A percentile compares a stretch with the other conserved stretches of the same genome.
Evolutionary conservation across 2,797 vertebrate species (phyloP).

Genomic region (Syndactyla subalaris): DNA sequence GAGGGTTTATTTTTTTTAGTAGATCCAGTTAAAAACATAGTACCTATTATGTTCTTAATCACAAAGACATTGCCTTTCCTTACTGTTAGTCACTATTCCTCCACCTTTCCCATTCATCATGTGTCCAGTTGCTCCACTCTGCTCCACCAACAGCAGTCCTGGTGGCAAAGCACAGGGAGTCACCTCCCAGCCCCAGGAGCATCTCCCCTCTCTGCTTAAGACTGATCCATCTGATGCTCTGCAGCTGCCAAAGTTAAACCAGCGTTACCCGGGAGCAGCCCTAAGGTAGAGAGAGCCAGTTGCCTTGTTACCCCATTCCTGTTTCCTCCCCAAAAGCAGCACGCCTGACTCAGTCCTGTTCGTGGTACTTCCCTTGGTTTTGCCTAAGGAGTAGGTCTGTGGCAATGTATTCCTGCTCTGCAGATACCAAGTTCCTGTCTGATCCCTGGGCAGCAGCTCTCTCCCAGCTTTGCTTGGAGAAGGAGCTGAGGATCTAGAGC

Average conservation of each 20-base stretch:
- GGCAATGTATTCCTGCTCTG: neutral
- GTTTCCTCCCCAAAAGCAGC: neutral
- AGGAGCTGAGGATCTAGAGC: neutral
- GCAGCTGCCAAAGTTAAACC: neutral
- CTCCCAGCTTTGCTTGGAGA: neutral
- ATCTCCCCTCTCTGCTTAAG: neutral
- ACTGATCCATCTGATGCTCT: accelerated
- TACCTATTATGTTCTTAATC: neutral
- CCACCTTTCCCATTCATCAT: accelerated
- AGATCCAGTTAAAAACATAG: neutral
- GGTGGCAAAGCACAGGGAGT: neutral
- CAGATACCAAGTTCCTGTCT: neutral
- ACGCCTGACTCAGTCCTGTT: accelerated
- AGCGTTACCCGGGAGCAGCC: neutral
- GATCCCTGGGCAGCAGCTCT: neutral
- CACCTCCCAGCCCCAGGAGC: neutral
- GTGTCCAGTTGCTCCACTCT: accelerated
- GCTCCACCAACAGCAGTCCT: accelerated
- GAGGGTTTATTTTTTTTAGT: neutral
- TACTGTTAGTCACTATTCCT: neutral
- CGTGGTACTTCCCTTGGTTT: accelerated
- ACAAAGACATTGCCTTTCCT: neutral
- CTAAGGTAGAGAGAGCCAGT: neutral
- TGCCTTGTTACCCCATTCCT: neutral
- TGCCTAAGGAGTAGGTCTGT: neutral